Percentiles rank a stretch among this genome's conserved stretches.
Evolutionary conservation across 2,113 vertebrate species (phyloP).

Genomic region (Protobothrops flavoviridis): DNA sequence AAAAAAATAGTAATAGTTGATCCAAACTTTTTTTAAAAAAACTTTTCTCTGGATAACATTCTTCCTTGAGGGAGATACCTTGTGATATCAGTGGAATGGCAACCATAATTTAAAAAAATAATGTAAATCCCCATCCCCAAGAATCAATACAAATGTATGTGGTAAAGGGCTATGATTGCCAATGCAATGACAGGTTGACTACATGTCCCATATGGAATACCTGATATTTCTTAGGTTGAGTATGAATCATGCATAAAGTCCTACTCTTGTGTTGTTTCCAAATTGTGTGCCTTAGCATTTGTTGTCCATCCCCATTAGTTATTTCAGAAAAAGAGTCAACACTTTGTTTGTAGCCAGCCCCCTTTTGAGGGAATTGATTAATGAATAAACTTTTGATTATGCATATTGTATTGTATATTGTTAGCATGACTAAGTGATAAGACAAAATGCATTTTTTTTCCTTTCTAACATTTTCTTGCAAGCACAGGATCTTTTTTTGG

Average conservation of each 20-base stretch:
- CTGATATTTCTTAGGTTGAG: background rate
- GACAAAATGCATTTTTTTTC: background rate
- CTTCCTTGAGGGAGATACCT: background rate
- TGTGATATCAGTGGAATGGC: background rate
- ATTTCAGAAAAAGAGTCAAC: background rate
- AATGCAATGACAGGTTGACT: background rate
- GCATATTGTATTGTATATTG: background rate
- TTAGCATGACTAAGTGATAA: background rate
- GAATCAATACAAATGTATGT: background rate
- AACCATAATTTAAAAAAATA: background rate
- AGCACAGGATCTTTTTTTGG: background rate
- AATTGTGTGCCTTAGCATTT: background rate
- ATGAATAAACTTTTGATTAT: background rate
- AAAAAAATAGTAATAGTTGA: background rate
- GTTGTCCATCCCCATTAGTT: background rate
- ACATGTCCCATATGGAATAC: background rate
- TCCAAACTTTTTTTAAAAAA: background rate
- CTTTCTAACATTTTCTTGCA: background rate
- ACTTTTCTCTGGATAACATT: background rate
- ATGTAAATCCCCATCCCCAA: background rate
- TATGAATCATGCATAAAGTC: background rate
- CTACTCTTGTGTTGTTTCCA: background rate
- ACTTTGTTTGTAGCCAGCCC: background rate
- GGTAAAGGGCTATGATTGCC: background rate
- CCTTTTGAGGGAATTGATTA: background rate